Evolutionary conservation across 2,888 invertebrate genomes (phyloP).

Genomic region (Tenodera sinensis): DNA sequence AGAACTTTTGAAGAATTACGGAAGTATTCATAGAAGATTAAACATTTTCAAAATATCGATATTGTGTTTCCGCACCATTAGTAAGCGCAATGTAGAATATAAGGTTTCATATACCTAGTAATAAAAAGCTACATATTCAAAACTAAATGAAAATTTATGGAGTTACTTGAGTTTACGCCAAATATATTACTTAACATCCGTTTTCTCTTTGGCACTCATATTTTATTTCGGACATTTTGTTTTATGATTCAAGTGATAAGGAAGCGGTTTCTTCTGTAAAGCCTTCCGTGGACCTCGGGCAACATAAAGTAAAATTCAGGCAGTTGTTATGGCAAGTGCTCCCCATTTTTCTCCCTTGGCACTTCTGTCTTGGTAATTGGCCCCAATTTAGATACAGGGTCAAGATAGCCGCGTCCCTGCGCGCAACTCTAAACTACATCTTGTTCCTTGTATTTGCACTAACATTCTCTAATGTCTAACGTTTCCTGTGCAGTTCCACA

Average conservation of each 20-base stretch:
- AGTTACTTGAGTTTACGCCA: not conserved
- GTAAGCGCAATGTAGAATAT: no score
- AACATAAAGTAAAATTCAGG: not conserved
- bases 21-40: no score
- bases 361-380: not conserved
- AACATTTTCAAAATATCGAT: no score
- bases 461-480: not conserved
- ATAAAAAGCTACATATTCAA: no score
- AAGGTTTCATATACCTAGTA: no score
- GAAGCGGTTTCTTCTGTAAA: not conserved
- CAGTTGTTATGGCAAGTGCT: not conserved
- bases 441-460: not conserved
- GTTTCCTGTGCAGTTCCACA: not conserved
- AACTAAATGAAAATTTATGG: not conserved
- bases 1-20: no score
- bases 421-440: not conserved
- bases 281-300: not conserved
- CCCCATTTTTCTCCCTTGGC: slow-evolving; percentile 3
- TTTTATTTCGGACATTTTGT: not conserved
- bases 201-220: not conserved
- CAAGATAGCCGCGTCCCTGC: not conserved
- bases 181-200: not conserved
- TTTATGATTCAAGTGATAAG: not conserved
- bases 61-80: no score
- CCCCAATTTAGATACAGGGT: not conserved